Percentiles rank a stretch among this genome's conserved stretches.
Conservation (phyloP, 2,113 vertebrate species). For the Clarias gariepinus region DNA sequence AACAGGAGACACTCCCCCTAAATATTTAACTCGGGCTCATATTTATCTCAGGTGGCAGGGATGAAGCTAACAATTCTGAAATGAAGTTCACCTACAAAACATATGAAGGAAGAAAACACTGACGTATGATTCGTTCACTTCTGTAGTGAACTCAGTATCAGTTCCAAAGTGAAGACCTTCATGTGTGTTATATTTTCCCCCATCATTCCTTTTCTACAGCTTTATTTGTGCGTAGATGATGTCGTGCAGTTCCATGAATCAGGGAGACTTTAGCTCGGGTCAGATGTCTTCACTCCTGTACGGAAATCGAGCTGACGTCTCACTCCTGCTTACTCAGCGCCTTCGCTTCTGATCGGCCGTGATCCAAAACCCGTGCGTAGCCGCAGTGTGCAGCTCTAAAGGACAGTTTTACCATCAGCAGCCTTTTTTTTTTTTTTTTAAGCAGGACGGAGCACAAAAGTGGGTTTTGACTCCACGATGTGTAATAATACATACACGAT, state of each 20-base stretch:
- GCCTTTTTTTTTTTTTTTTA: too few species aligned
- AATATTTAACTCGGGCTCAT: background rate
- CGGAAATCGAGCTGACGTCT: background rate
- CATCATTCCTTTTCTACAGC: background rate
- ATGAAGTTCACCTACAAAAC: background rate
- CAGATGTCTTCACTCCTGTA: background rate
- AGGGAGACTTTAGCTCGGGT: background rate
- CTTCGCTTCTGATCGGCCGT: background rate
- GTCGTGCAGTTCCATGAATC: background rate
- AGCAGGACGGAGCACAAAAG: background rate
- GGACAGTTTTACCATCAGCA: too few species aligned
- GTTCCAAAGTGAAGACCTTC: background rate
- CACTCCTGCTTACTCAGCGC: background rate
- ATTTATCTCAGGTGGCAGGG: background rate
- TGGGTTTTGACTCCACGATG: too few species aligned
- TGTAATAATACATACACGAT: background rate
- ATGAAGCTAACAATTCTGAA: background rate
- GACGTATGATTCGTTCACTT: background rate
- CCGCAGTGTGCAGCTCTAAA: background rate
- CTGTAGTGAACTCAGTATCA: background rate
- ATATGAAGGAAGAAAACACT: slow-evolving; percentile 16
- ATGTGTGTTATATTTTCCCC: background rate
- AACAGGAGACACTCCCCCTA: slow-evolving; percentile 18
- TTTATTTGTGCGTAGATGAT: background rate
- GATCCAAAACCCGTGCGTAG: background rate